A percentile compares a stretch with the other conserved stretches of the same genome.
phyloP scores from a whole-genome alignment of 2,113 vertebrate genomes.

The Marcusenius ussheri region DNA sequence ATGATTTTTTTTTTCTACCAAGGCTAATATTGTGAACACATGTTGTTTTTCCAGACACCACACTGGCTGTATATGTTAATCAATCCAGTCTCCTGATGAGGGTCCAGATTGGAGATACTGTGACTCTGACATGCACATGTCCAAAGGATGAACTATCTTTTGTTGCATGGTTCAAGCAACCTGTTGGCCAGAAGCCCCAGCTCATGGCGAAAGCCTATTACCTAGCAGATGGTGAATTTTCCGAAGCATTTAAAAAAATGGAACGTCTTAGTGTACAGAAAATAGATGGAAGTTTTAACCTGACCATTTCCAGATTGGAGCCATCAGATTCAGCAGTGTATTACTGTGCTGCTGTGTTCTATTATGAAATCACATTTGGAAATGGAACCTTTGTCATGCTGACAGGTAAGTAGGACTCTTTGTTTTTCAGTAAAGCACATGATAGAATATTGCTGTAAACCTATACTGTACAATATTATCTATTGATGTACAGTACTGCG shows the following conservation, averaged over 20 bases:
- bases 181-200: conserved; percentile 20
- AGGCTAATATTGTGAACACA: neutral
- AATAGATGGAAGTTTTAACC: conserved; percentile 26
- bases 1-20: neutral
- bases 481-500: neutral
- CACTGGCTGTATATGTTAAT: neutral
- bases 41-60: conserved; percentile 4
- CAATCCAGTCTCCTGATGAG: neutral
- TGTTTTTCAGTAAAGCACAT: neutral
- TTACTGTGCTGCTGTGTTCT: conserved; percentile 17
- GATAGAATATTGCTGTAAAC: neutral
- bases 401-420: conserved; percentile 30
- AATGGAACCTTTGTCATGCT: conserved; percentile 23
- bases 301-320: conserved; percentile 17
- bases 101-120: conserved; percentile 18
- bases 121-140: conserved; percentile 28
- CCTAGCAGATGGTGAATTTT: neutral
- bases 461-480: neutral
- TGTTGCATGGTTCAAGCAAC: conserved; percentile 33
- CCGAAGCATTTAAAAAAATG: neutral
- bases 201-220: conserved; percentile 12
- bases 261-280: conserved; percentile 24
- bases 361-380: neutral
- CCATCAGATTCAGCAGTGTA: conserved; percentile 37
- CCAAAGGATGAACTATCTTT: rapidly evolving